Conservation (phyloP, 1,140 invertebrate species). For the Drusus annulatus region DNA sequence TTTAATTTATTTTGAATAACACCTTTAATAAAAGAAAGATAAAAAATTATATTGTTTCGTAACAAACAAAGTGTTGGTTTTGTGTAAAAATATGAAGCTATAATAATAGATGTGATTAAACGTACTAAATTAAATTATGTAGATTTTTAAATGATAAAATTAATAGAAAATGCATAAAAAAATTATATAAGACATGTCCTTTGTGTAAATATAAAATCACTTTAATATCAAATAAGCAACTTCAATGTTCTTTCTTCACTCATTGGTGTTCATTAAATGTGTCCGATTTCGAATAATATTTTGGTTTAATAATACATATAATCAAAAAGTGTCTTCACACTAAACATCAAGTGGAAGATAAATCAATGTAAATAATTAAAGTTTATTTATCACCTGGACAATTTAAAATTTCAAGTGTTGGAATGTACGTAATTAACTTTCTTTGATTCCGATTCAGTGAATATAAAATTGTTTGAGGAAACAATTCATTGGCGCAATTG, state of each 20-base stretch:
- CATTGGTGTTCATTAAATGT: conserved; percentile 37
- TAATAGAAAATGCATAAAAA: conserved; percentile 24
- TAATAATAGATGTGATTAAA: conserved; percentile 6
- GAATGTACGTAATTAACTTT: no score
- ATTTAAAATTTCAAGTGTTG: no score
- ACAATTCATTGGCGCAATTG: no score
- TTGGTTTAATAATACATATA: conserved; percentile 11
- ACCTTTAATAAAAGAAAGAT: neutral
- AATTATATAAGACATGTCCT: conserved; percentile 12
- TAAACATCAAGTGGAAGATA: conserved; percentile 22
- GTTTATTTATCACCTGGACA: no score
- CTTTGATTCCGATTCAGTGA: no score
- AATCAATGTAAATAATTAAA: conserved; percentile 22
- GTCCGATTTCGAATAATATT: conserved; percentile 26
- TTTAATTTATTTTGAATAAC: conserved; percentile 17
- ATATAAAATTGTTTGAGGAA: no score
- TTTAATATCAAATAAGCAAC: conserved; percentile 5
- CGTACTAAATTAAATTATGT: conserved; percentile 3
- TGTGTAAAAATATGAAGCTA: neutral
- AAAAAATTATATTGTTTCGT: no score
- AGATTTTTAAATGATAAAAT: conserved; percentile 14
- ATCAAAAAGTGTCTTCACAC: conserved; percentile 24
- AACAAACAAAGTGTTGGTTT: neutral
- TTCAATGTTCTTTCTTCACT: conserved; percentile 27
- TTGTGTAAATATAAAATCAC: conserved; percentile 21